A percentile compares a stretch with the other conserved stretches of the same genome.
Evolutionary conservation across 64 coral and sea anemone species (phyloP).

Genomic region (Stichodactyla helianthus): DNA sequence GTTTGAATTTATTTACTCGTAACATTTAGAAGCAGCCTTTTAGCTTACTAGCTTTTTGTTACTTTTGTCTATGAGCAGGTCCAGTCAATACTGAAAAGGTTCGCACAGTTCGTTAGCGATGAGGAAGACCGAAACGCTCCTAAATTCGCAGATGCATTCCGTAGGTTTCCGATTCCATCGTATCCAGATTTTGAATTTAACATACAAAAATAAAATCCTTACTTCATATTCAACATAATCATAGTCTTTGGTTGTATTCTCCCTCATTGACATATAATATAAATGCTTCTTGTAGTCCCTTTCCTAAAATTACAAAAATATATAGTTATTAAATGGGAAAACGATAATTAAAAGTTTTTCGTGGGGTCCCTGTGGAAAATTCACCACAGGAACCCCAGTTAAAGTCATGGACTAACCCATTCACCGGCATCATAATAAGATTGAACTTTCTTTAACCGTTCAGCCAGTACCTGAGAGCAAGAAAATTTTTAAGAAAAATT

Average conservation of each 20-base stretch:
- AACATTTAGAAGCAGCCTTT: too few species aligned
- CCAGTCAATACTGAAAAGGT: too few species aligned
- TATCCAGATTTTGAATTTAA: neutral
- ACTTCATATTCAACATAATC: slow-evolving; percentile 45
- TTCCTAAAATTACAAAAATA: slow-evolving; percentile 22
- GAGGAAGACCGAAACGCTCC: too few species aligned
- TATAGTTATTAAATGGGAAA: neutral
- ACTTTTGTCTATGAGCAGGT: too few species aligned
- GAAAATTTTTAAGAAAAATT: neutral
- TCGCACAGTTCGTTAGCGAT: too few species aligned
- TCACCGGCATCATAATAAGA: slow-evolving; percentile 44
- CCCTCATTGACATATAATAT: slow-evolving; percentile 53
- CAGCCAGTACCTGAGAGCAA: neutral
- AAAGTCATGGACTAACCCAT: slow-evolving; percentile 36
- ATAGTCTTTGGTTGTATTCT: slow-evolving; percentile 56
- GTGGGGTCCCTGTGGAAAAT: neutral
- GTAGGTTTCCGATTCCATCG: too few species aligned
- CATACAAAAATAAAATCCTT: neutral
- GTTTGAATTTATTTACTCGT: too few species aligned
- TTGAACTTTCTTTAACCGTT: slow-evolving; percentile 46
- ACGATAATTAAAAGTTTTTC: neutral
- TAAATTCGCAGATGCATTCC: too few species aligned
- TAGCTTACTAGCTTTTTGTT: too few species aligned
- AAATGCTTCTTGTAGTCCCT: slow-evolving; percentile 54
- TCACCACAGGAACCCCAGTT: neutral